Base-by-base conservation (phyloP, 1,140 invertebrate genomes). In the Drosophila baimaii region DNA sequence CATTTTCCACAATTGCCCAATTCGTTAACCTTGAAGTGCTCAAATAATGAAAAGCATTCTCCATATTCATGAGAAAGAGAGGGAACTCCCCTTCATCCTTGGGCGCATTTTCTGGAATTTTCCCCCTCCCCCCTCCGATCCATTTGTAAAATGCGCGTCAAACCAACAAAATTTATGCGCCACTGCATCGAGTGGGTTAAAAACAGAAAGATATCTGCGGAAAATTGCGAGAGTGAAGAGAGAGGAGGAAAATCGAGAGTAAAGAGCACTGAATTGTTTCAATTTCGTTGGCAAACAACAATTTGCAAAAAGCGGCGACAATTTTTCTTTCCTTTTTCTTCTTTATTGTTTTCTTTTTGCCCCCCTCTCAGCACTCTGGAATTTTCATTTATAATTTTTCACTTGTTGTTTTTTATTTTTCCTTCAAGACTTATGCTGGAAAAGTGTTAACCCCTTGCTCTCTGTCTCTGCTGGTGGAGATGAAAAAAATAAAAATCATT, bases 371-470 rank as follows among this genome's bases (percentile, higher is more conserved):
- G 69, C 63, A 37, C 77, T 61, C 66, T 77, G 83, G 83, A 79
- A 86, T 86, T 86, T 86, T 83, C 79, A 86, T 88, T 88, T 88
- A 82, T 88, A 79, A 79, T 88, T 82, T 84, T 77, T 57, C 58
- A 46, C 27, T 43, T 6, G 5, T 15, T 12, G 21, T n/a, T 33
- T 43, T 35, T 63, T 51, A 13, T 59, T 54, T 59, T 49, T 17
- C 9, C 31, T 49, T 13, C 52, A 74, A 79, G 80, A 79, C 70
- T 83, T 83, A 79, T 82, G 69, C 56, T 63, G 21, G n/a, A 27
- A 79, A 79, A 79, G 54, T 62, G 56, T 61, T 52, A 59, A 49
- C 59, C 58, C 52, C 51, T 64, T 55, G 27, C 8, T 27, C 61
- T 25, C 27, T 54, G 35, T 31, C 47, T 31, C 41, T 56, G 27